Base-by-base conservation (phyloP, 2,797 vertebrate species). In the Sphaeramia orbicularis region DNA sequence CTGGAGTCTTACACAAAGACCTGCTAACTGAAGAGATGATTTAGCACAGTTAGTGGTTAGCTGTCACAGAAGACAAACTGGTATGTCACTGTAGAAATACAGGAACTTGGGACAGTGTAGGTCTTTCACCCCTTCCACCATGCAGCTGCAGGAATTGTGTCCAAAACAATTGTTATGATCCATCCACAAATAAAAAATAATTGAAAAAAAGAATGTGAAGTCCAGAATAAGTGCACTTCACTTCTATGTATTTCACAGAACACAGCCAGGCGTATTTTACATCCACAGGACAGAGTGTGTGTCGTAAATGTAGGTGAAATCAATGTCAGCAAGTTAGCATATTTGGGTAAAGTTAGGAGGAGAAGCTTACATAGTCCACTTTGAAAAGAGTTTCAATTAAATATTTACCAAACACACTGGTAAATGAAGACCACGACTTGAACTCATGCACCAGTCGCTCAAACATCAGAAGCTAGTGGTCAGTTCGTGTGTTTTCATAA, bases 301-400 rank as follows among this genome's bases (percentile, higher is more conserved):
- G 30, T 14, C 47, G 24, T 27, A 27, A 27, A 27, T 27, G 24
- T 27, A 27, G 24, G 24, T 27, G 24, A 76, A 49, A 62, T 32
- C 41, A 52, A 59, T 68, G 65, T 82, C 74, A 49, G 69, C 73
- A 83, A 32, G 53, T 69, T 81, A 78, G 70, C 66, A 30, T 50
- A 18, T 35, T 51, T 47, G 37, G 19, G n/a, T 4, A 18, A 40
- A 16, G 27, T 19, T 24, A 5, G 4, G n/a, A 2, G 14, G 35
- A 32, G 35, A 36, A 9, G 15, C 53, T 42, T 12, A 40, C 13
- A 12, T 48, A 43, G 15, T 18, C 30, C 13, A 36, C 32, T 16
- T 50, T 24, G 55, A 43, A 5, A 2, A 3, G 36, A 55, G 38
- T 15, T 36, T 13, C 43, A 24, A 10, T 27, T 59, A 13, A 60